These are phyloP conservation scores for Drosophila kikkawai DNA, from an alignment of 1,140 invertebrate genomes.

Conservation along the genomic window DNA sequence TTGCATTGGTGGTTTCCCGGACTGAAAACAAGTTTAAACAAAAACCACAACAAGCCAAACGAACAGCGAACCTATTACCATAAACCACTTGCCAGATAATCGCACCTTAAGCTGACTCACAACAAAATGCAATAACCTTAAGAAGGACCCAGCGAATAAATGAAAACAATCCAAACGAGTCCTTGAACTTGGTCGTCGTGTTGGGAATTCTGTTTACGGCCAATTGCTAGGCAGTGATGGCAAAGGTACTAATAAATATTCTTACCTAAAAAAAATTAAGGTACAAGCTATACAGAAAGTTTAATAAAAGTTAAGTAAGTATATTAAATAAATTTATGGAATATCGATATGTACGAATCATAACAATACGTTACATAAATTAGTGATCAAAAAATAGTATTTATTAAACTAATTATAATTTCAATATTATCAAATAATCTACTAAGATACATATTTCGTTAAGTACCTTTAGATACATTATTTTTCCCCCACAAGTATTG, in stretches of 20 bases:
- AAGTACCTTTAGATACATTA: too few species aligned
- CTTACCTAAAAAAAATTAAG: background rate
- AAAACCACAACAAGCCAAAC: conserved; percentile 18
- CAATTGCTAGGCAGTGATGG: conserved; percentile 25
- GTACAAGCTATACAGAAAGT: background rate
- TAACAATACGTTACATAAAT: background rate
- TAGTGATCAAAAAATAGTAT: background rate
- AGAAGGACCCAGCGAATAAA: conserved; percentile 17
- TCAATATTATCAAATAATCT: too few species aligned
- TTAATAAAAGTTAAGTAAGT: background rate
- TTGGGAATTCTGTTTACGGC: conserved; percentile 13
- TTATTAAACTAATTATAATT: background rate
- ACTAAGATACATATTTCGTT: too few species aligned
- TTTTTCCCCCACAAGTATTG: too few species aligned
- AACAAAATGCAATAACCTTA: conserved; percentile 24
- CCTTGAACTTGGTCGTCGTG: conserved; percentile 52
- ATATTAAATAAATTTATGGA: background rate
- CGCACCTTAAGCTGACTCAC: conserved; percentile 42
- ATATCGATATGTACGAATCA: too few species aligned
- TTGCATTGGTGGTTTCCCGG: conserved; percentile 33
- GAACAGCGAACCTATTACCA: conserved; percentile 54
- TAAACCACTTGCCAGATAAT: conserved; percentile 66
- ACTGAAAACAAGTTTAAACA: conserved; percentile 19
- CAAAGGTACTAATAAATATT: background rate
- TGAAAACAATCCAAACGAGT: conserved; percentile 36